phyloP scores from a whole-genome alignment of 2,797 vertebrate species.

The Steatocranus sp. region DNA sequence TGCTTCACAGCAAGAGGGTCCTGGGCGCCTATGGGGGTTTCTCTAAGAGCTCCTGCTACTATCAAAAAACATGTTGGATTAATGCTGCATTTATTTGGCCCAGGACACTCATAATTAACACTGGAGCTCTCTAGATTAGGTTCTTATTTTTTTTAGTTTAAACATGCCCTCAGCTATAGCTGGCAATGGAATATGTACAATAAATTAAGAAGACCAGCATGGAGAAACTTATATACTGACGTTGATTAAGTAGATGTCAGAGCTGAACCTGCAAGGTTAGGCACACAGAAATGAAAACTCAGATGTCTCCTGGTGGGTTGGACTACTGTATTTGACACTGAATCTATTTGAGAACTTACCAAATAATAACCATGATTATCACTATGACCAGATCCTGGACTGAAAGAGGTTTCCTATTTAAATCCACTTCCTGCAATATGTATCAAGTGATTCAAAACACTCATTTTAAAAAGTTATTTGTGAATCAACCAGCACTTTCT shows the following conservation, averaged over 20 bases:
- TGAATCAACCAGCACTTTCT: slow-evolving; percentile 22
- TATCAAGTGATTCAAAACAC: slow-evolving; percentile 10
- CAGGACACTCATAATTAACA: not conserved
- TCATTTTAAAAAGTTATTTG: slow-evolving; percentile 23
- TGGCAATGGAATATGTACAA: not conserved
- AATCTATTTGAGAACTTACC: not conserved
- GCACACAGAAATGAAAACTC: not conserved
- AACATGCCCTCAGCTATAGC: not conserved
- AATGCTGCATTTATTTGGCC: not conserved
- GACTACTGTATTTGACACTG: not conserved
- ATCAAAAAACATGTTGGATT: not conserved
- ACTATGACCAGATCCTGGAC: not conserved
- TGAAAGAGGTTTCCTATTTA: not conserved
- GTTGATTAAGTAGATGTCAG: not conserved
- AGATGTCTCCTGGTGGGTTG: not conserved
- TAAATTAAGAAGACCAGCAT: not conserved
- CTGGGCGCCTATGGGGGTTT: not conserved
- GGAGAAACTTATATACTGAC: not conserved
- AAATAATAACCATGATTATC: not conserved
- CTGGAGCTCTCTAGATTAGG: not conserved
- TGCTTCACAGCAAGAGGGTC: not conserved
- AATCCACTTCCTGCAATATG: not conserved
- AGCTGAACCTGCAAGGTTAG: not conserved
- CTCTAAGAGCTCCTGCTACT: not conserved
- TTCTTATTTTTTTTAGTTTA: not conserved